Evolutionary conservation across 2,888 invertebrate genomes (phyloP).

Genomic region (Caenorhabditis virilis): DNA sequence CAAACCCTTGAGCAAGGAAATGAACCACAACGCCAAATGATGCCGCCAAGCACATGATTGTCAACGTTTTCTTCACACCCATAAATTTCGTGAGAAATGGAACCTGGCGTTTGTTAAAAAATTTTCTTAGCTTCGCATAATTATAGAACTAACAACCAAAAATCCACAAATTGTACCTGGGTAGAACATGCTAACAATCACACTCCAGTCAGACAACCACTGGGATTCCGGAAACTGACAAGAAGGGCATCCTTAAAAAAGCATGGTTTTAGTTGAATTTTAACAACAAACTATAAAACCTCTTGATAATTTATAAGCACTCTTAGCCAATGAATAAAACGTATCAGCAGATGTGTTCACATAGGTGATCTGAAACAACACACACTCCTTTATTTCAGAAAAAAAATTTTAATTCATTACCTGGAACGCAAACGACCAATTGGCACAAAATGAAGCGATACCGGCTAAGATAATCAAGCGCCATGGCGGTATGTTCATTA

Average conservation of each 20-base stretch:
- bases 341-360: slow-evolving; percentile 65
- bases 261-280: background rate
- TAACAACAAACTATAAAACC: background rate
- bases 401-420: slow-evolving; percentile 21
- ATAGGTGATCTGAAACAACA: slow-evolving; percentile 63
- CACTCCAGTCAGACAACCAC: slow-evolving; percentile 60
- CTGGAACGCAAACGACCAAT: slow-evolving; percentile 68
- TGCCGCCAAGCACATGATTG: slow-evolving; percentile 55
- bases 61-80: slow-evolving; percentile 56
- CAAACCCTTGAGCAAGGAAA: slow-evolving; percentile 42
- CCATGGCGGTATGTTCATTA: slow-evolving; percentile 39
- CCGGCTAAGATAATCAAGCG: slow-evolving; percentile 56
- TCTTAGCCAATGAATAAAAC: slow-evolving; percentile 55
- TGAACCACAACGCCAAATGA: slow-evolving; percentile 56
- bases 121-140: background rate
- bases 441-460: slow-evolving; percentile 63
- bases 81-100: slow-evolving; percentile 54
- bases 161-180: slow-evolving; percentile 65
- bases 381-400: background rate
- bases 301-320: slow-evolving; percentile 27
- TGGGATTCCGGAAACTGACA: slow-evolving; percentile 37
- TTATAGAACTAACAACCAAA: slow-evolving; percentile 19
- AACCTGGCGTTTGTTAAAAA: slow-evolving; percentile 36
- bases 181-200: slow-evolving; percentile 62
- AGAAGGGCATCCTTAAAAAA: slow-evolving; percentile 13